Evolutionary conservation across 2,888 invertebrate genomes (phyloP).

Genomic region (Tupiocoris notatus): DNA sequence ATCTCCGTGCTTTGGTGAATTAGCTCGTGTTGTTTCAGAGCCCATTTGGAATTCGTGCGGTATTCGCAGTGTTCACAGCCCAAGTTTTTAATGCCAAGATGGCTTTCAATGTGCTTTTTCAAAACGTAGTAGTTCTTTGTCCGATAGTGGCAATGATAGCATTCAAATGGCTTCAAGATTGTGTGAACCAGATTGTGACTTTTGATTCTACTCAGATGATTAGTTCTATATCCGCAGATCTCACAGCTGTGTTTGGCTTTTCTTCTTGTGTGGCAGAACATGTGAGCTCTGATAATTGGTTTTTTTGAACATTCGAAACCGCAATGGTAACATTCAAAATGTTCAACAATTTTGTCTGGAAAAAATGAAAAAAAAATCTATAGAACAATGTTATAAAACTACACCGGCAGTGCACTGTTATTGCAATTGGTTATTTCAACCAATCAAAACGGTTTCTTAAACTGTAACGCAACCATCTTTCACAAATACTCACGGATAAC

Average conservation of each 20-base stretch:
- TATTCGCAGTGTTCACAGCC: background rate
- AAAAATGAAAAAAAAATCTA: no score
- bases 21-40: background rate
- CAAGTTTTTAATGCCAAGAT: background rate
- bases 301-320: background rate
- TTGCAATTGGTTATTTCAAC: no score
- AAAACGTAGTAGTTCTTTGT: background rate
- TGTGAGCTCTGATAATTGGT: background rate
- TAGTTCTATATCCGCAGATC: background rate
- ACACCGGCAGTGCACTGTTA: no score
- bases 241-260: background rate
- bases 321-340: background rate
- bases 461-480: no score
- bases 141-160: background rate
- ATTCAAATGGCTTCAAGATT: background rate
- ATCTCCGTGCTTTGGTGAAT: background rate
- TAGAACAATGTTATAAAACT: no score
- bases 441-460: no score
- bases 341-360: background rate
- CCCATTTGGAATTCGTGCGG: background rate
- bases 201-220: background rate
- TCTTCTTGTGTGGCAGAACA: background rate
- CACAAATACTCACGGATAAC: background rate
- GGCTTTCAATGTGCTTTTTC: slow-evolving; percentile 2
- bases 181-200: background rate